phyloP scores from a whole-genome alignment of 2,113 vertebrate genomes.

The Pterocles burchelli region DNA sequence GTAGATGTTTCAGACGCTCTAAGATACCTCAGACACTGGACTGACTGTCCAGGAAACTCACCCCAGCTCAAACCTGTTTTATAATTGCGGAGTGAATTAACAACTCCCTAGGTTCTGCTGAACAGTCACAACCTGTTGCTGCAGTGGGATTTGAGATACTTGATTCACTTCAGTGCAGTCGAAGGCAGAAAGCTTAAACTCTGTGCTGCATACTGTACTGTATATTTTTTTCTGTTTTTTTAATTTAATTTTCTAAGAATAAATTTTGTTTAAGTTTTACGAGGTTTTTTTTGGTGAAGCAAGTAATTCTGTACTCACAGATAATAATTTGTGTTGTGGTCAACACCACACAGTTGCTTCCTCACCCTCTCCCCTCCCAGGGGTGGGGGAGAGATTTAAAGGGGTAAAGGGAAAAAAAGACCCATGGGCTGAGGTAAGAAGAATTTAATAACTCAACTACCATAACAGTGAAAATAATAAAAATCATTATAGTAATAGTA shows the following conservation, averaged over 20 bases:
- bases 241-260: neutral
- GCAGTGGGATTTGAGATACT: neutral
- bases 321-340: neutral
- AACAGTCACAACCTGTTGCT: neutral
- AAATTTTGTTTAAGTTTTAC: neutral
- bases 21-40: neutral
- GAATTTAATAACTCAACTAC: too few relatives aligned
- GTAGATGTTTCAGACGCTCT: neutral
- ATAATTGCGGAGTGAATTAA: neutral
- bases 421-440: too few relatives aligned
- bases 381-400: too few relatives aligned
- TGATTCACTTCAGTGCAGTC: neutral
- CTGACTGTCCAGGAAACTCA: neutral
- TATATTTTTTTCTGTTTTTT: neutral
- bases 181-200: neutral
- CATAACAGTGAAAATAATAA: too few relatives aligned
- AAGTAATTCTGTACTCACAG: neutral
- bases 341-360: too few relatives aligned
- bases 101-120: neutral
- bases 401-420: too few relatives aligned
- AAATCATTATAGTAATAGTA: too few relatives aligned
- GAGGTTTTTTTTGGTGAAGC: neutral
- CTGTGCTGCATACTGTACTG: neutral
- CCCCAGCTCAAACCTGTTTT: neutral
- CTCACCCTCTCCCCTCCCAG: too few relatives aligned